A percentile compares a stretch with the other conserved stretches of the same genome.
phyloP scores from a whole-genome alignment of 2,113 vertebrate genomes.

The Calidris pygmaea region DNA sequence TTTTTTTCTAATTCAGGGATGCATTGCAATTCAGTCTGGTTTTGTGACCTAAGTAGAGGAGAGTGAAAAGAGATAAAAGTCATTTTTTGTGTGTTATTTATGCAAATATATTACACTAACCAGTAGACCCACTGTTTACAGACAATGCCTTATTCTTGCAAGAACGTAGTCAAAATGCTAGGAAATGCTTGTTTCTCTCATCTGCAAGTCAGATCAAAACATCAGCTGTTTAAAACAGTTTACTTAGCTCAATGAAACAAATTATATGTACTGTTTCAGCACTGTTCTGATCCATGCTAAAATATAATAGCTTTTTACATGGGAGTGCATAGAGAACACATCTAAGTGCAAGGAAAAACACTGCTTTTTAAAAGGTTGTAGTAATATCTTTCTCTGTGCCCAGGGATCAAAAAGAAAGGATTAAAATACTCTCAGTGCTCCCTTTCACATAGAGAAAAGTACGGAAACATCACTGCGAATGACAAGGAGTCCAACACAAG shows the following conservation, averaged over 20 bases:
- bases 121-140: neutral
- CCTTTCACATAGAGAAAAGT: neutral
- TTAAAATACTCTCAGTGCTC: neutral
- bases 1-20: neutral
- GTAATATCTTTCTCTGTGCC: neutral
- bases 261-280: neutral
- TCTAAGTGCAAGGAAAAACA: neutral
- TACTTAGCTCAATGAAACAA: neutral
- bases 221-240: neutral
- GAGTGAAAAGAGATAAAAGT: neutral
- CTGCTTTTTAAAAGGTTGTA: neutral
- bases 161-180: neutral
- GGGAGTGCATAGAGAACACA: fast-evolving
- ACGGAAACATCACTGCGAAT: neutral
- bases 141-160: neutral
- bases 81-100: neutral
- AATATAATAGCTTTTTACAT: neutral
- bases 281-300: neutral
- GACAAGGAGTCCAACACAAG: fast-evolving
- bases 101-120: neutral
- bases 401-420: neutral
- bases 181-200: neutral
- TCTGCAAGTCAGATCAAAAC: neutral
- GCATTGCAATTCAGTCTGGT: neutral
- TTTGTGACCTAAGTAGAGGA: neutral